A percentile compares a stretch with the other conserved stretches of the same genome.
Evolutionary conservation across 2,113 vertebrate genomes (phyloP).

Genomic region (Crotophaga sulcirostris): DNA sequence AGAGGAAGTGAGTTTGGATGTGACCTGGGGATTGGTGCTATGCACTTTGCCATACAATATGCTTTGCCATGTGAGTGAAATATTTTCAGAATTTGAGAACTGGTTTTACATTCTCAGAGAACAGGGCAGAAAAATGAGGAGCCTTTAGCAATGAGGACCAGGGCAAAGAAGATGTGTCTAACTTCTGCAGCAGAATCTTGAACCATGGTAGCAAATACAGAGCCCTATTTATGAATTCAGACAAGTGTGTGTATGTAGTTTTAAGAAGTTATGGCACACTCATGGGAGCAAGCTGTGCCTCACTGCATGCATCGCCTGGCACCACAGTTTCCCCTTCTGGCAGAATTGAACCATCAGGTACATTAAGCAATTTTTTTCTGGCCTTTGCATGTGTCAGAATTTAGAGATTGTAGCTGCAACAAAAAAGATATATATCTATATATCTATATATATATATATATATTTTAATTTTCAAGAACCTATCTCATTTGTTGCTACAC

Average conservation of each 20-base stretch:
- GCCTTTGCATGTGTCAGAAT: conserved; percentile 11
- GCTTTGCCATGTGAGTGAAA: not conserved
- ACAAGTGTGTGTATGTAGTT: not conserved
- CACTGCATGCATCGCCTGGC: not conserved
- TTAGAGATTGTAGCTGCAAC: not conserved
- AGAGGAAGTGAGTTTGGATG: not conserved
- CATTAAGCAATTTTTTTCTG: conserved; percentile 26
- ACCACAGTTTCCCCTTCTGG: not conserved
- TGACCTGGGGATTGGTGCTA: not conserved
- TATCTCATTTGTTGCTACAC: not conserved
- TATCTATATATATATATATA: not conserved
- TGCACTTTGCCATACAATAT: not conserved
- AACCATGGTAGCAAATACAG: not conserved
- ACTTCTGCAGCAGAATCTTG: not conserved
- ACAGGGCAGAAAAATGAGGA: not conserved
- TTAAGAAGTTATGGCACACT: not conserved
- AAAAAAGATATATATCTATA: not conserved
- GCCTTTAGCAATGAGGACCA: not conserved
- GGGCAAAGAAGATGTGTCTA: not conserved
- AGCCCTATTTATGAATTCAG: not conserved
- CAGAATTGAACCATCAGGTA: not conserved
- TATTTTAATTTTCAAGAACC: conserved; percentile 11
- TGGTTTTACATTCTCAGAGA: not conserved
- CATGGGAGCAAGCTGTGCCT: not conserved
- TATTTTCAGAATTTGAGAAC: not conserved